Base-by-base conservation (phyloP, 2,797 vertebrate species). In the Pseudochirops corinnae region DNA sequence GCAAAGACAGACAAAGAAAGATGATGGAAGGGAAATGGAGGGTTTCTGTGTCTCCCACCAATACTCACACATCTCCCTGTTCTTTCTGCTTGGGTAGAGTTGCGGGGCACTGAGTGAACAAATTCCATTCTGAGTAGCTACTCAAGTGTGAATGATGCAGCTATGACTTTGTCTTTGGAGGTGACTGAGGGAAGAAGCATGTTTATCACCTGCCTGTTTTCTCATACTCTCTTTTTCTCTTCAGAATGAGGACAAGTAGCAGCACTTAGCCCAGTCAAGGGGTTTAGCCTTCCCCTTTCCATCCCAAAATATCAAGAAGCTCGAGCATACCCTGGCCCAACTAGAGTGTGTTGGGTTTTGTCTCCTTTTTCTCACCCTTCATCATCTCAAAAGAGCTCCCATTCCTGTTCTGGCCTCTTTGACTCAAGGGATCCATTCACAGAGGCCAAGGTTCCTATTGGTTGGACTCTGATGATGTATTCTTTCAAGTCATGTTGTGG, bases 401-500 rank as follows among this genome's bases (percentile, higher is more conserved):
- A 91, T 96, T 94, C 28, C 62, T 14, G 39, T 18, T 0, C 31
- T 18, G 39, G 55, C 50, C 39, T 56, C 92, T 33, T 62, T 93
- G 28, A 95, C 57, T 53, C 0, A 0, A 93, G 94, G 94, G 93
- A 55, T 14, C 91, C 93, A 74, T 96, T 97, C 95, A 96, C 94
- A 97, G 94, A 90, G 82, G 56, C 96, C 95, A 93, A 92, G 62
- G 52, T 96, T 96, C 96, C 97, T 96, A 55, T 95, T 97, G 3
- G 74, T 82, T 97, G 96, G 92, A 31, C 67, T 96, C 94, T 94
- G 55, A 5, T 94, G 97, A 97, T 96, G 95, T 95, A 97, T 97
- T 97, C 94, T 97, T 98, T 96, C 91, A 98, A 97, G 96, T 96
- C 96, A 97, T 96, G 18, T 52, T 94, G 74, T 96, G 50, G 94